A percentile compares a stretch with the other conserved stretches of the same genome.
Conservation (phyloP, 2,797 vertebrate genomes). For the Carduelis carduelis region DNA sequence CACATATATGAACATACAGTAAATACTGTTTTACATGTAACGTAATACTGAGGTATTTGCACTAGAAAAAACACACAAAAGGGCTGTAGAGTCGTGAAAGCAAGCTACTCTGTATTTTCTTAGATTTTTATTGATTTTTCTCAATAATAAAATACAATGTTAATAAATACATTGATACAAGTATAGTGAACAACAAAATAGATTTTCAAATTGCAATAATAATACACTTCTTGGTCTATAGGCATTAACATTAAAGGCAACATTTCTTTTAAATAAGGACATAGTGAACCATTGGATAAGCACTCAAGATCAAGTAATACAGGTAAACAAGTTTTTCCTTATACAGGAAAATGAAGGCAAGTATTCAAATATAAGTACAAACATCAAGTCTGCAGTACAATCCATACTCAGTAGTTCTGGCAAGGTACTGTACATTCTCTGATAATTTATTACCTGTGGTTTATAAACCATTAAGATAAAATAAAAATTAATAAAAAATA, state of each 20-base stretch:
- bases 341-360: slow-evolving; percentile 80
- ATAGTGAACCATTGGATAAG: slow-evolving; percentile 72
- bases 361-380: slow-evolving; percentile 76
- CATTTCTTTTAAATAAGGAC: slow-evolving; percentile 74
- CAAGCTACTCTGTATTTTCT: slow-evolving; percentile 71
- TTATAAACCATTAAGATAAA: slow-evolving; percentile 61
- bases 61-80: slow-evolving; percentile 74
- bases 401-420: slow-evolving; percentile 67
- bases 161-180: slow-evolving; percentile 80
- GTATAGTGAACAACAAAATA: slow-evolving; percentile 76
- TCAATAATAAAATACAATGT: slow-evolving; percentile 81
- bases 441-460: slow-evolving; percentile 61
- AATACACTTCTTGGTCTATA: slow-evolving; percentile 73
- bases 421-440: slow-evolving; percentile 64
- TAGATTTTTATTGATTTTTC: slow-evolving; percentile 78
- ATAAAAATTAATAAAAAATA: neutral
- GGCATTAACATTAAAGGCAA: slow-evolving; percentile 73
- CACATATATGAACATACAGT: slow-evolving; percentile 12
- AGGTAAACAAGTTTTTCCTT: slow-evolving; percentile 75
- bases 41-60: neutral
- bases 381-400: slow-evolving; percentile 70
- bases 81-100: slow-evolving; percentile 73
- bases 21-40: slow-evolving; percentile 23
- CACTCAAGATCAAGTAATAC: slow-evolving; percentile 79
- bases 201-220: slow-evolving; percentile 72